phyloP scores from a whole-genome alignment of 2,797 vertebrate species.

The Onychomys leucogaster region DNA sequence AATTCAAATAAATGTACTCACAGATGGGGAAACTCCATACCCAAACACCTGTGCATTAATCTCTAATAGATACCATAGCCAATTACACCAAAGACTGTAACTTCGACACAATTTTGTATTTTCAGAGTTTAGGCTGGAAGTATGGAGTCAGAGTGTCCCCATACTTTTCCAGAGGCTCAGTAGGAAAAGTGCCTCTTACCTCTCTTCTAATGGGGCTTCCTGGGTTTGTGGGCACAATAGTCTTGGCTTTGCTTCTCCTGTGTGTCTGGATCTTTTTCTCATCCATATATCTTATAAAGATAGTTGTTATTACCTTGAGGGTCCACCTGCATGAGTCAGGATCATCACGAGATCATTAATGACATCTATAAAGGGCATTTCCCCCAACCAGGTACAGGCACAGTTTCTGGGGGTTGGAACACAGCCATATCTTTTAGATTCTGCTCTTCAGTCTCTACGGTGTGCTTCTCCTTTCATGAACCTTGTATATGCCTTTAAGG shows the following conservation, averaged over 20 bases:
- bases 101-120: neutral
- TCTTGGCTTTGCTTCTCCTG: neutral
- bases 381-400: neutral
- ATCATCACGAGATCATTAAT: neutral
- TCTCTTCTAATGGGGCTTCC: neutral
- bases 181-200: neutral
- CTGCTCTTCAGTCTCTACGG: neutral
- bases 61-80: neutral
- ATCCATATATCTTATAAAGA: neutral
- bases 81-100: neutral
- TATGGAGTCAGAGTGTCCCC: neutral
- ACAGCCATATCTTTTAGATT: neutral
- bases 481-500: neutral
- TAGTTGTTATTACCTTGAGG: neutral
- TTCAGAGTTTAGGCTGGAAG: neutral
- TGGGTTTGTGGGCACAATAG: neutral
- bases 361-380: neutral
- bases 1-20: constrained; percentile 6
- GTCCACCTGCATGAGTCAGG: neutral
- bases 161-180: neutral
- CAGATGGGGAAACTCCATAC: neutral
- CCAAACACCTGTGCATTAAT: neutral
- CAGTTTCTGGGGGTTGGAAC: neutral
- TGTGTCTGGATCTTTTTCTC: neutral
- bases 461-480: neutral